phyloP scores from a whole-genome alignment of 2,797 vertebrate species.

The Phoebastria nigripes region DNA sequence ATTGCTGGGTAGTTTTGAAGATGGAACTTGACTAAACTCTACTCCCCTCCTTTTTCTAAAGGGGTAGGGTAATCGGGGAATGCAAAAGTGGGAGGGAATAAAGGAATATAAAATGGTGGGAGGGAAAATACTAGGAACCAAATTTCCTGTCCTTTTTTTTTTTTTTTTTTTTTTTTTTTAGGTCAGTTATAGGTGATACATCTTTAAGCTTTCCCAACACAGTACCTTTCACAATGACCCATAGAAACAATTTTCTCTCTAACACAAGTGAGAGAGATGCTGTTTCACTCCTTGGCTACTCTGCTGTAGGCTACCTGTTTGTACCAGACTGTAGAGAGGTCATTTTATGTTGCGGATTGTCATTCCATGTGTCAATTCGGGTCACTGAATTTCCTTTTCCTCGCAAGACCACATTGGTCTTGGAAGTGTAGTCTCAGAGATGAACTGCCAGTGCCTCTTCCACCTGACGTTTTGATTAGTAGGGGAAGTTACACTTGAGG shows the following conservation, averaged over 20 bases:
- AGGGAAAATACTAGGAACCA: not conserved
- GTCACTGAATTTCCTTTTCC: not conserved
- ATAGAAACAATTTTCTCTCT: not conserved
- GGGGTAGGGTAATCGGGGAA: not conserved
- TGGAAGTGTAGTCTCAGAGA: not conserved
- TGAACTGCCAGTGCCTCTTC: conserved; percentile 23
- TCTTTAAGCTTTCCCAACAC: conserved; percentile 42
- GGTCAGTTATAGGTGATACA: conserved; percentile 1
- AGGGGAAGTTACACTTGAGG: not conserved
- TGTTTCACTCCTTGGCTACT: conserved; percentile 41
- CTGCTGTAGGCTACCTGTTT: conserved; percentile 33
- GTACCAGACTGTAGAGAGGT: not conserved
- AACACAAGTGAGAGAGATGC: not conserved
- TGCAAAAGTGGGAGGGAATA: conserved; percentile 32
- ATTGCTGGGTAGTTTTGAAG: conserved; percentile 35
- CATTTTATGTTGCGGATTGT: not conserved
- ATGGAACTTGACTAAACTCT: conserved; percentile 40
- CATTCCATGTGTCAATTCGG: not conserved
- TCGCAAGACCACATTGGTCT: not conserved
- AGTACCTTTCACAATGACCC: conserved; percentile 6
- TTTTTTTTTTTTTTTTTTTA: not conserved
- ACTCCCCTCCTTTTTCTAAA: not conserved
- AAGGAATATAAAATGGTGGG: not conserved
- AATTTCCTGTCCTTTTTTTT: not conserved
- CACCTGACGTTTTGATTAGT: not conserved